Conservation (phyloP, 1,140 invertebrate genomes). For the Propsilocerus akamusi region DNA sequence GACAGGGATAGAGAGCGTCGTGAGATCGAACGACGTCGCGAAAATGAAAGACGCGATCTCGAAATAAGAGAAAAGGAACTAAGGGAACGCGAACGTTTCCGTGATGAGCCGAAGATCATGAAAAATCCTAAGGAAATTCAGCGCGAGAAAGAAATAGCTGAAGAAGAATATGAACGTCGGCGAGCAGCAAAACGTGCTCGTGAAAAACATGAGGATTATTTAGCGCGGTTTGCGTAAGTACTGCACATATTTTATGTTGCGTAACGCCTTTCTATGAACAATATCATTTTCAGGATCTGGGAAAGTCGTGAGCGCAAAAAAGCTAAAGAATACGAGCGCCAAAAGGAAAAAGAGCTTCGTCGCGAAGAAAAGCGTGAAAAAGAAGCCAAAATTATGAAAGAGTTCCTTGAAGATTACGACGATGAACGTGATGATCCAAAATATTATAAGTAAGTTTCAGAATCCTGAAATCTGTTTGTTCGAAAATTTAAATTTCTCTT, state of each 20-base stretch:
- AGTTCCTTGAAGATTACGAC: constrained; percentile 97
- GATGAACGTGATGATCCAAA: constrained; percentile 93
- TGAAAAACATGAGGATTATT: constrained; percentile 88
- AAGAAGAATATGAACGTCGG: constrained; percentile 77
- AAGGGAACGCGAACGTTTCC: constrained; percentile 28
- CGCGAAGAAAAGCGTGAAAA: constrained; percentile 68
- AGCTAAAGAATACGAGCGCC: constrained; percentile 81
- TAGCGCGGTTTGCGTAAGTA: constrained; percentile 39
- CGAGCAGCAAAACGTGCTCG: constrained; percentile 75
- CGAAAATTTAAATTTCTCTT: constrained; percentile 9
- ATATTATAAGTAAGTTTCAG: constrained; percentile 65
- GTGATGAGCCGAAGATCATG: constrained; percentile 25
- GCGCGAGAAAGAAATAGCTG: constrained; percentile 73
- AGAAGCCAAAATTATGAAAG: constrained; percentile 85
- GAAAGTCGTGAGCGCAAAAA: constrained; percentile 85
- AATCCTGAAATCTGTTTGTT: background rate
- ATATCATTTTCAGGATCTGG: constrained; percentile 48
- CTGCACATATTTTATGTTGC: background rate
- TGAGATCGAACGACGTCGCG: constrained; percentile 10
- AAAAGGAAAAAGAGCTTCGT: constrained; percentile 63
- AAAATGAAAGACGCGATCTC: constrained; percentile 6
- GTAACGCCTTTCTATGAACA: background rate
- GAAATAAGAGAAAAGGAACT: constrained; percentile 8
- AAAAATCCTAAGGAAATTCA: constrained; percentile 40
- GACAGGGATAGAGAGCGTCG: constrained; percentile 24